phyloP scores from a whole-genome alignment of 2,797 vertebrate species.

The Typhlichthys eigenmanni region DNA sequence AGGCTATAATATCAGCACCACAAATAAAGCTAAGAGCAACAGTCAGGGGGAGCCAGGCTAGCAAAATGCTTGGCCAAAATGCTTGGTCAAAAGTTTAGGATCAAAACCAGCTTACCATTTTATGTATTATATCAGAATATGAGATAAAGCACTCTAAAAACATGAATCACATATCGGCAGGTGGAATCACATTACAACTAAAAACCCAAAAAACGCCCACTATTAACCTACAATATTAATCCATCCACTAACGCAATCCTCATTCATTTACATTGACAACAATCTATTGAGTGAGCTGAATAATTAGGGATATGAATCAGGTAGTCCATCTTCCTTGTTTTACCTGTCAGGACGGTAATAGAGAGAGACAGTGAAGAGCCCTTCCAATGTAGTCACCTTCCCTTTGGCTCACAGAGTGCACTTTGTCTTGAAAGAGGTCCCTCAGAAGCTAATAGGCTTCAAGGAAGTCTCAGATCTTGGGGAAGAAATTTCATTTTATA shows the following conservation, averaged over 20 bases:
- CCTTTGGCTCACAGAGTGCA: slow-evolving; percentile 40
- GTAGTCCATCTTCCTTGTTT: slow-evolving; percentile 38
- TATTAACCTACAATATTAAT: slow-evolving; percentile 29
- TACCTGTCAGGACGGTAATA: slow-evolving; percentile 37
- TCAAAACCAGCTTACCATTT: too few relatives aligned
- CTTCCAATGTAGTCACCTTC: slow-evolving; percentile 57
- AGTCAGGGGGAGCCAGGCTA: too few relatives aligned
- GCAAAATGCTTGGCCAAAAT: too few relatives aligned
- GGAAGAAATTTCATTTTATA: slow-evolving; percentile 30
- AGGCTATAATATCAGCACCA: too few relatives aligned
- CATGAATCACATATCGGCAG: too few relatives aligned
- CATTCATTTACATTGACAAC: slow-evolving; percentile 3
- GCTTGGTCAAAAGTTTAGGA: too few relatives aligned
- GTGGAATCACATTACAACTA: slow-evolving; percentile 1
- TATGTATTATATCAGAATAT: too few relatives aligned
- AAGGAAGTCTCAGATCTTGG: slow-evolving; percentile 45
- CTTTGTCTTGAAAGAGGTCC: slow-evolving; percentile 44
- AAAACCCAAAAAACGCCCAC: slow-evolving; percentile 19
- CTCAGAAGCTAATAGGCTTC: slow-evolving; percentile 45
- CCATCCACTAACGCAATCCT: too few relatives aligned
- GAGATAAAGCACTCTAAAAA: too few relatives aligned
- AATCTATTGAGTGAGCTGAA: slow-evolving; percentile 38
- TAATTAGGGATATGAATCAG: slow-evolving; percentile 19
- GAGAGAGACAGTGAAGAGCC: slow-evolving; percentile 42
- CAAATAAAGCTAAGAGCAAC: too few relatives aligned